phyloP scores from a whole-genome alignment of 2,888 invertebrate genomes.

The Agrotis segetum region DNA sequence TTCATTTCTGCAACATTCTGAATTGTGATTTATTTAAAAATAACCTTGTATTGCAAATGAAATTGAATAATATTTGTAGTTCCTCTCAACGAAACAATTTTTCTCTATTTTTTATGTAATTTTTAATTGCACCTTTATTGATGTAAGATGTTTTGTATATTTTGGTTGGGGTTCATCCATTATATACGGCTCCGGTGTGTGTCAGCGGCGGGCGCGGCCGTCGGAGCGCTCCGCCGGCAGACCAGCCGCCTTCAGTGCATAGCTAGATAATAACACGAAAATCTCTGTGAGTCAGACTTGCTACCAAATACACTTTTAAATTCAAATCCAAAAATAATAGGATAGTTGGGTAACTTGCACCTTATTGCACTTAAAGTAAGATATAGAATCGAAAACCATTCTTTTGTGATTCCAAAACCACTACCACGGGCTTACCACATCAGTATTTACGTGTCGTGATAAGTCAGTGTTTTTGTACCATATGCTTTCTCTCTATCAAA shows the following conservation, averaged over 20 bases:
- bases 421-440: constrained; percentile 64
- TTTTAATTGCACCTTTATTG: constrained; percentile 72
- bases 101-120: constrained; percentile 71
- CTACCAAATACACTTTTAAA: constrained; percentile 78
- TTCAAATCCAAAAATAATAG: constrained; percentile 73
- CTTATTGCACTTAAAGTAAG: constrained; percentile 78
- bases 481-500: constrained; percentile 66
- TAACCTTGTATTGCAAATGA: constrained; percentile 66
- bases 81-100: constrained; percentile 73
- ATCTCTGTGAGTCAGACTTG: constrained; percentile 62
- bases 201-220: constrained; percentile 51
- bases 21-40: constrained; percentile 67
- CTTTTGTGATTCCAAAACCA: constrained; percentile 59
- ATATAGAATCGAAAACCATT: constrained; percentile 72
- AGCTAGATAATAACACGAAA: constrained; percentile 70
- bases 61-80: constrained; percentile 68
- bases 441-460: constrained; percentile 61
- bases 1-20: constrained; percentile 67
- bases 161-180: constrained; percentile 75
- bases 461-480: constrained; percentile 67
- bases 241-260: constrained; percentile 71
- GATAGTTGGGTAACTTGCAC: constrained; percentile 79
- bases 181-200: constrained; percentile 66
- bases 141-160: constrained; percentile 79
- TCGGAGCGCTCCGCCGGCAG: constrained; percentile 24